A percentile compares a stretch with the other conserved stretches of the same genome.
phyloP scores from a whole-genome alignment of 2,113 vertebrate species.

The Sinosuthora webbiana region DNA sequence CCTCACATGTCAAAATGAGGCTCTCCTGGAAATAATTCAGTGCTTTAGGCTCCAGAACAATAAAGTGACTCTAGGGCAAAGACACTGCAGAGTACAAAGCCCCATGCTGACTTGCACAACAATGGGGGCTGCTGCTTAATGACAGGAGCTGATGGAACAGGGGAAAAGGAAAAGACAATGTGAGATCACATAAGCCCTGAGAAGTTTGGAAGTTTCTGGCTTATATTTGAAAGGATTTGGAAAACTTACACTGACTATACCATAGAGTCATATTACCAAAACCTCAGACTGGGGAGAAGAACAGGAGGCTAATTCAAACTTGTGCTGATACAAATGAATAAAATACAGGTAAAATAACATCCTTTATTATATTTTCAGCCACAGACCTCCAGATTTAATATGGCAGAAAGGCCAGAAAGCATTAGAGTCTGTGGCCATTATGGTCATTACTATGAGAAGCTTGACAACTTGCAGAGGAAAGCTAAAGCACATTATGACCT shows the following conservation, averaged over 20 bases:
- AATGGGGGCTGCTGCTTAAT: neutral
- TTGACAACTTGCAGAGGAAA: conserved; percentile 74
- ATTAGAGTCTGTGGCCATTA: conserved; percentile 58
- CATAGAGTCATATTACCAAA: neutral
- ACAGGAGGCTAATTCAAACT: neutral
- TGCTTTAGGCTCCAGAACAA: neutral
- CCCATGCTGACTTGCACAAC: fast-evolving
- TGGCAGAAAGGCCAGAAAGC: conserved; percentile 20
- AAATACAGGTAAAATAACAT: neutral
- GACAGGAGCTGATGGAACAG: neutral
- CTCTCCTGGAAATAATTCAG: neutral
- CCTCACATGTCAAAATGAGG: neutral
- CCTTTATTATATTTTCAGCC: conserved; percentile 24
- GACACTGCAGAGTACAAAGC: neutral
- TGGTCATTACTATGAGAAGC: conserved; percentile 74
- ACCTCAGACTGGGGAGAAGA: neutral
- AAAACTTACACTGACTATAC: neutral
- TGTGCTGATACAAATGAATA: neutral
- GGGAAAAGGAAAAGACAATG: neutral
- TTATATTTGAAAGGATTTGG: neutral
- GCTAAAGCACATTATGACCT: neutral
- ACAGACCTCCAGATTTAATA: conserved; percentile 49
- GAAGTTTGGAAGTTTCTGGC: neutral
- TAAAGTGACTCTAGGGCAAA: neutral
- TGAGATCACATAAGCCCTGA: neutral